Evolutionary conservation across 2,113 vertebrate genomes (phyloP), one percentile per base, ranked within the genome.

Genomic region (Oncorhynchus kisutch): DNA sequence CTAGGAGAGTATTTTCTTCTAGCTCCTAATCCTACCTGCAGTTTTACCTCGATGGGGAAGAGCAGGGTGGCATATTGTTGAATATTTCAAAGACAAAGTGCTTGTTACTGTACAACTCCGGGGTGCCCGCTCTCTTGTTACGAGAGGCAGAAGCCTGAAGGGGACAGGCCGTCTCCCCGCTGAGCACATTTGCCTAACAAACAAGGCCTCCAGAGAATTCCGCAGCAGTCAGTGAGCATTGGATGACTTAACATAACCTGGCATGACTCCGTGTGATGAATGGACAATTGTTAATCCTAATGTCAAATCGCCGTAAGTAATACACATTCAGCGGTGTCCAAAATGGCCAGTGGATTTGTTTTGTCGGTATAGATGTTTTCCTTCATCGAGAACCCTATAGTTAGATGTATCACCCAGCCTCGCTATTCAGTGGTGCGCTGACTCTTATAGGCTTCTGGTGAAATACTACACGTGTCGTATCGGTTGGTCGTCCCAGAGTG

Each of bases 41-140:
- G 79, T 82, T 80, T 84, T 82, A 81, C 70, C 81, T 83, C 79
- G 79, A 74, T 75, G 31, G 67, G 72, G 66, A 60, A 78, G 16
- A 11, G 20, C n/a, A 62, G 59, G 67, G 71, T 81, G 82, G 87
- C 84, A 81, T 86, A 75, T 79, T 82, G 78, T 79, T 90, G 83
- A 90, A 90, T 91, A 89, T 88, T 91, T 88, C 70, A 87, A 76
- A 76, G 72, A 88, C 70, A 86, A 76, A 76, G 72, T 77, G 68
- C 70, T 78, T 68, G 72, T 85, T 72, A 68, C 79, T 80, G 87
- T 85, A 78, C 83, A 83, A 77, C 85, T 80, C 59, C 51, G 31
- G 59, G 78, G 78, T 66, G 22, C 83, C 77, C 34, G 29, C 66
- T 76, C 67, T 87, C 78, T 73, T 66, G 80, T 85, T 76, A 27